phyloP scores from a whole-genome alignment of 1,140 invertebrate genomes.

The Augochlora pura region DNA sequence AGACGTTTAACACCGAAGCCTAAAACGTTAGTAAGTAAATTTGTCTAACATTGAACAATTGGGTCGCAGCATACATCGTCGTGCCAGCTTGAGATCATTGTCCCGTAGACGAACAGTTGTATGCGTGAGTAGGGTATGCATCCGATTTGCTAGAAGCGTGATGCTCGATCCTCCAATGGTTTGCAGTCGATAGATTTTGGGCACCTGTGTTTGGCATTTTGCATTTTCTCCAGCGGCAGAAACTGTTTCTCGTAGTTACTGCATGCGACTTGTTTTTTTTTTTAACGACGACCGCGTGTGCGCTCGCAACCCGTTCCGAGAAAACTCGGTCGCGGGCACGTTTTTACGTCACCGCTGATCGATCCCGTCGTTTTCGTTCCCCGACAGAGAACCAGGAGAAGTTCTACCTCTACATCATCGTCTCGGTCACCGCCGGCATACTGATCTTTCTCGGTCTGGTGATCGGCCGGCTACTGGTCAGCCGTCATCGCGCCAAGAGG shows the following conservation, averaged over 20 bases:
- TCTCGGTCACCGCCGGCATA: slow-evolving; percentile 85
- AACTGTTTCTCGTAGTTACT: neutral
- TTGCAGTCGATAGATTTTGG: slow-evolving; percentile 6
- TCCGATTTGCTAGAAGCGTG: slow-evolving; percentile 4
- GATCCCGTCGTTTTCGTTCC: slow-evolving; percentile 9
- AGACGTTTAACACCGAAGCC: neutral
- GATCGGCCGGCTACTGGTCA: slow-evolving; percentile 84
- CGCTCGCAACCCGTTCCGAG: no score
- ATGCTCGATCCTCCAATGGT: neutral
- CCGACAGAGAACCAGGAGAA: slow-evolving; percentile 88
- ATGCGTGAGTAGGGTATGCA: neutral
- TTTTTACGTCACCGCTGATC: neutral
- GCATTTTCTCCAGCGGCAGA: slow-evolving; percentile 24
- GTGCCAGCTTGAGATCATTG: neutral
- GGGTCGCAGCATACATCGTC: neutral
- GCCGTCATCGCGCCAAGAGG: slow-evolving; percentile 82
- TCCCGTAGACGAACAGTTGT: neutral
- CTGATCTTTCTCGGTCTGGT: slow-evolving; percentile 85
- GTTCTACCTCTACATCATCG: slow-evolving; percentile 88
- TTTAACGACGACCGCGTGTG: no score
- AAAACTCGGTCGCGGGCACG: no score
- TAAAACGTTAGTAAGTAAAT: neutral
- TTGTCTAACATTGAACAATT: neutral
- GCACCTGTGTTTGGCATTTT: slow-evolving; percentile 33
- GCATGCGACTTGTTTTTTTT: slow-evolving; percentile 25